Conservation (phyloP, 1,140 invertebrate species). For the Nautilus pompilius region DNA sequence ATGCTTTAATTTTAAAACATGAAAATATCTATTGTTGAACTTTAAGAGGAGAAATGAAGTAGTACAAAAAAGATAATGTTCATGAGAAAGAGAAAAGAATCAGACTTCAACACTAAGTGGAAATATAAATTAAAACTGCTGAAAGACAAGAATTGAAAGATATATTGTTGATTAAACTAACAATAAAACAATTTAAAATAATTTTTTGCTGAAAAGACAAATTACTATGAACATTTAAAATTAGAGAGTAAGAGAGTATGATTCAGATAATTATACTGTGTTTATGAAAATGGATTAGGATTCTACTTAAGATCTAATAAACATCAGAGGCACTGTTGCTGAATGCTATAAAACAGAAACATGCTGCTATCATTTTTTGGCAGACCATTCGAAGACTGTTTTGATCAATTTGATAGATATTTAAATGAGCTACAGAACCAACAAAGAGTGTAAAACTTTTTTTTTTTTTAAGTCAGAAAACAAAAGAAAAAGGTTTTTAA, state of each 20-base stretch:
- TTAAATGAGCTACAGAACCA: slow-evolving; percentile 2
- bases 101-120: no score
- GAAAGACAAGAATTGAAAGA: no score
- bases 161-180: no score
- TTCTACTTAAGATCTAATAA: neutral
- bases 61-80: no score
- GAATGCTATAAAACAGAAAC: neutral
- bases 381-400: neutral
- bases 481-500: neutral
- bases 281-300: neutral
- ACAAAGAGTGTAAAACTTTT: neutral
- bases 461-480: neutral
- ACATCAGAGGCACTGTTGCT: neutral
- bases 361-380: neutral
- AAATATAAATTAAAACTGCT: no score
- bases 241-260: no score
- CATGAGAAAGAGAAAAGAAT: no score
- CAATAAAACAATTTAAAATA: neutral
- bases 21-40: no score
- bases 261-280: neutral
- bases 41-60: no score
- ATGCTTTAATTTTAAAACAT: no score
- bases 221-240: neutral
- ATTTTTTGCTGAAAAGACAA: neutral
- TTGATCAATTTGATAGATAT: neutral